phyloP scores from a whole-genome alignment of 2,797 vertebrate genomes.

The Eleutherodactylus coqui region DNA sequence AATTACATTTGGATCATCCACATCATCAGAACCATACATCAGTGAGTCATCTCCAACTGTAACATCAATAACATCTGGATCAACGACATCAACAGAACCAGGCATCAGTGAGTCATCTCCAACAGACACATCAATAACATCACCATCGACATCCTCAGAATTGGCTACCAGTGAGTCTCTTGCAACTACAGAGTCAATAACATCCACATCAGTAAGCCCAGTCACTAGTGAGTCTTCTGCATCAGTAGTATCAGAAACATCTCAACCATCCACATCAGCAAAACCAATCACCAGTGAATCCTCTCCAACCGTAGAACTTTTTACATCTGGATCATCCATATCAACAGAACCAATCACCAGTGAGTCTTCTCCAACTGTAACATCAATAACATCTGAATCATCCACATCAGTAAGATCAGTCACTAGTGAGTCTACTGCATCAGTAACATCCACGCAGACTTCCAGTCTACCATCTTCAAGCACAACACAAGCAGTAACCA shows the following conservation, averaged over 20 bases:
- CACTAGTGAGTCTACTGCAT: not conserved
- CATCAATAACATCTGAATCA: not conserved
- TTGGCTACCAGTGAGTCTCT: too few species aligned
- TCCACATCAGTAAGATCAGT: not conserved
- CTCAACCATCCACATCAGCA: not conserved
- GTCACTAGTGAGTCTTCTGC: not conserved
- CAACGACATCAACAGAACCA: not conserved
- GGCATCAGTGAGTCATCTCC: not conserved
- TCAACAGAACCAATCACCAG: not conserved
- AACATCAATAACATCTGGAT: not conserved
- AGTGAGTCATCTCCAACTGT: not conserved
- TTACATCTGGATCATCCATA: not conserved
- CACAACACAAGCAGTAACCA: too few species aligned
- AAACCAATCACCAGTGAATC: not conserved
- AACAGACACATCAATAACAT: not conserved
- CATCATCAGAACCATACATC: not conserved
- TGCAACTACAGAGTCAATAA: too few species aligned
- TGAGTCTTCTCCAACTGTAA: not conserved
- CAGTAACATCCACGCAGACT: not conserved
- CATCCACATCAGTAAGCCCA: not conserved
- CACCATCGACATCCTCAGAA: too few species aligned
- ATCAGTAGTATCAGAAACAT: not conserved
- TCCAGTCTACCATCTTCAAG: too few species aligned
- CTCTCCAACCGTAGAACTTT: not conserved
- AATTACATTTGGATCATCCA: not conserved